A percentile compares a stretch with the other conserved stretches of the same genome.
These are phyloP conservation scores for Serinus canaria DNA, from an alignment of 2,113 vertebrate species.

Conservation along the genomic window DNA sequence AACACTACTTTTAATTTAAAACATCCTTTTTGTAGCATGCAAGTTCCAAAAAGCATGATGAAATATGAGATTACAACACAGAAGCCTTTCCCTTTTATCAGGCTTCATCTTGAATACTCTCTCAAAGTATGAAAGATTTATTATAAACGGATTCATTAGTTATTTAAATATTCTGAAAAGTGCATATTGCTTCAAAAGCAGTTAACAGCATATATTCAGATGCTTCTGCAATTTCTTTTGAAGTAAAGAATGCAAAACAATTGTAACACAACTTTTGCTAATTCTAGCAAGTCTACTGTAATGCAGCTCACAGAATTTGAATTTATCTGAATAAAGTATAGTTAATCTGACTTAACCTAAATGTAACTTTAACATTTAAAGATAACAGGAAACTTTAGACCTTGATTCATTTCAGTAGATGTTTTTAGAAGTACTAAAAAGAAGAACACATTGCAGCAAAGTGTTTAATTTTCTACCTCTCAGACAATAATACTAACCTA, in stretches of 20 bases:
- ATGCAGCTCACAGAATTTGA: background rate
- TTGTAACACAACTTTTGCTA: background rate
- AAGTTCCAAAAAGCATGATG: background rate
- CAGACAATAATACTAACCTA: background rate
- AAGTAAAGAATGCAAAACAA: background rate
- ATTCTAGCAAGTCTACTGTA: background rate
- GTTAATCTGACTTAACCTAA: background rate
- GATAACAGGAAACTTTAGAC: background rate
- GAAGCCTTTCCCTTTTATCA: background rate
- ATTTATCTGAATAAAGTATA: background rate
- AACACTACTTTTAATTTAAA: background rate
- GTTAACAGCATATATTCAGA: background rate
- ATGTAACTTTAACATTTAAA: background rate
- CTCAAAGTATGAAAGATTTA: background rate
- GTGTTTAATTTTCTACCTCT: background rate
- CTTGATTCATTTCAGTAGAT: background rate
- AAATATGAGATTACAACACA: background rate
- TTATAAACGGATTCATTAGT: background rate
- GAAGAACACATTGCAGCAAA: background rate
- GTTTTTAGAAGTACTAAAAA: background rate
- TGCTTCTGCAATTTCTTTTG: background rate
- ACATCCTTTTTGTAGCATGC: background rate
- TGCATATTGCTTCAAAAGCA: background rate
- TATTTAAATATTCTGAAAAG: constrained; percentile 10
- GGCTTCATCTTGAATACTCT: background rate